Percentiles rank a stretch among this genome's conserved stretches.
Evolutionary conservation across 2,888 invertebrate genomes (phyloP).

Genomic region (Scaptomyza parva): DNA sequence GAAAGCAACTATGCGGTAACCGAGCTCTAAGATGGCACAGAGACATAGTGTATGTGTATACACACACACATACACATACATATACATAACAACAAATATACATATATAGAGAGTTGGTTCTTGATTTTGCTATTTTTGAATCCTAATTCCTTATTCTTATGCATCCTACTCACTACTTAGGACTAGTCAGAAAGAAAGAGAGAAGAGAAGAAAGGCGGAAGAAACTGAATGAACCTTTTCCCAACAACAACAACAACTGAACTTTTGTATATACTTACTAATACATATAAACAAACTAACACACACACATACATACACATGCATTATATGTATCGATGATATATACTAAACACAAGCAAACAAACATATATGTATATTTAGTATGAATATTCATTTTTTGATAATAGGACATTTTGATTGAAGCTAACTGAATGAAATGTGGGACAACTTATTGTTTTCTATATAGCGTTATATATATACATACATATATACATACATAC

Average conservation of each 20-base stretch:
- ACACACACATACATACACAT: conserved; percentile 22
- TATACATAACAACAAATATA: not conserved
- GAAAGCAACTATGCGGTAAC: conserved; percentile 85
- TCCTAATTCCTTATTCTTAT: conserved; percentile 27
- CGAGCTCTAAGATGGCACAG: conserved; percentile 81
- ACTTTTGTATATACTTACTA: conserved; percentile 56
- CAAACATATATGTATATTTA: conserved; percentile 47
- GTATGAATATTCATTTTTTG: conserved; percentile 62
- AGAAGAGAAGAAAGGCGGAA: conserved; percentile 6
- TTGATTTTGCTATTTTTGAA: conserved; percentile 26
- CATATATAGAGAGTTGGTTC: conserved; percentile 16
- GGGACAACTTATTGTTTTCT: conserved; percentile 53
- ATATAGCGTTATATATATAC: conserved; percentile 47
- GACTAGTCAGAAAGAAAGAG: conserved; percentile 36
- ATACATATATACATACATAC: conserved; percentile 2
- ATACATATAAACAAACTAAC: conserved; percentile 35
- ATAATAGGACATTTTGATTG: conserved; percentile 59
- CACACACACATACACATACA: not conserved
- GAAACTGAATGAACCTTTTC: conserved; percentile 25
- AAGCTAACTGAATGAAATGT: conserved; percentile 40
- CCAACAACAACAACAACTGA: conserved; percentile 38
- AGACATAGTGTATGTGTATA: not conserved
- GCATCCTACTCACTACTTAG: conserved; percentile 30
- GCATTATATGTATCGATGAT: conserved; percentile 18
- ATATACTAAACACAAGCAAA: conserved; percentile 26